Evolutionary conservation across 2,888 invertebrate species (phyloP), one percentile per base, ranked within the genome.

Genomic region (Norana najaformis): DNA sequence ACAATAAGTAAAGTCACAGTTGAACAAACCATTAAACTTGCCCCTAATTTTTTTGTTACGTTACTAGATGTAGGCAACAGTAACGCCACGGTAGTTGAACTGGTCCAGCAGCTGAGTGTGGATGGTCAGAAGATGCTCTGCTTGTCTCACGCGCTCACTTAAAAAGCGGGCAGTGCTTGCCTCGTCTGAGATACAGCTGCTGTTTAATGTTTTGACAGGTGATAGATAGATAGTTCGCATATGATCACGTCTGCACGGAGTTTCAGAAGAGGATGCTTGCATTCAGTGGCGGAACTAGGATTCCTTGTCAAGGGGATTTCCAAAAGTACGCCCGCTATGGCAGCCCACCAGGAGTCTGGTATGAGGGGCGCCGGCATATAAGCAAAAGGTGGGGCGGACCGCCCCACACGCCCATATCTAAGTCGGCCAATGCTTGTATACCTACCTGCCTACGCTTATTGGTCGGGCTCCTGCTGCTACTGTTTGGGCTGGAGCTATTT

Each of bases 401-500:
- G n/a, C n/a, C n/a, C n/a, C n/a, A n/a, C n/a, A n/a, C n/a, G n/a
- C n/a, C n/a, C n/a, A n/a, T n/a, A n/a, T n/a, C n/a, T n/a, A n/a
- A n/a, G n/a, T n/a, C n/a, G n/a, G n/a, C n/a, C n/a, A n/a, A n/a
- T n/a, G n/a, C 69, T 69, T 69, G 69, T n/a, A n/a, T 69, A 69
- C 16, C 11, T n/a, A n/a, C 1, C 69, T 69, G n/a, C 69, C 69
- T n/a, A 69, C 69, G n/a, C 69, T 69, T 8, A 69, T n/a, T 69
- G 69, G 69, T n/a, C 69, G 30, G 69, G 8, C n/a, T 69, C 11
- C 53, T 53, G 69, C 34, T 35, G 83, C 34, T 83, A 14, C 35
- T 85, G 85, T 85, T 85, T 85, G 85, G 35, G 20, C 36, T 85
- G 85, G 37, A 85, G 37, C 85, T 85, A 85, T 85, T 85, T 85